phyloP scores from a whole-genome alignment of 2,888 invertebrate genomes.

The Conistra vaccinii region DNA sequence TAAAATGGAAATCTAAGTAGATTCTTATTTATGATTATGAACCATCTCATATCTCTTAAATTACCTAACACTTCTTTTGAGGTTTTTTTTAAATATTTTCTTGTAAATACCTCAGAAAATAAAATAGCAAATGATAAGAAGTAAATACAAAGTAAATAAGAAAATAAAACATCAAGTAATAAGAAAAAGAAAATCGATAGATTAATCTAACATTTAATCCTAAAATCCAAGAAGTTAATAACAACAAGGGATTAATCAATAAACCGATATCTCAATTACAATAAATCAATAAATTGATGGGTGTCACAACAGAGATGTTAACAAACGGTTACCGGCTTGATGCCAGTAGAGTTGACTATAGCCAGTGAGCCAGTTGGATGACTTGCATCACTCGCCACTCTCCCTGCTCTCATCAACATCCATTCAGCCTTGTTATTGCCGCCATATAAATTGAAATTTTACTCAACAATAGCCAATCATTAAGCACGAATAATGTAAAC shows the following conservation, averaged over 20 bases:
- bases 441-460: slow-evolving; percentile 70
- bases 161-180: background rate
- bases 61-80: background rate
- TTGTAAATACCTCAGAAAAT: background rate
- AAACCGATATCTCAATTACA: slow-evolving; percentile 61
- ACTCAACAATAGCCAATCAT: slow-evolving; percentile 72
- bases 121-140: background rate
- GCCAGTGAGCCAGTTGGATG: slow-evolving; percentile 50
- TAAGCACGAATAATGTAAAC: slow-evolving; percentile 64
- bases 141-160: background rate
- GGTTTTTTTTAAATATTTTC: background rate
- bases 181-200: background rate
- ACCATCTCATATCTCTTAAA: background rate
- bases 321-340: slow-evolving; percentile 26
- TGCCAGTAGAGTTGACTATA: slow-evolving; percentile 6
- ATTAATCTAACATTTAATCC: background rate
- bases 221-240: background rate
- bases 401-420: slow-evolving; percentile 53
- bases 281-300: slow-evolving; percentile 64
- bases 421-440: slow-evolving; percentile 66
- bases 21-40: background rate
- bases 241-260: background rate
- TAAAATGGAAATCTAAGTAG: background rate
- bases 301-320: slow-evolving; percentile 73
- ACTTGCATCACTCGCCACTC: slow-evolving; percentile 67